phyloP scores from a whole-genome alignment of 2,888 invertebrate species.

The Emmelina monodactyla region DNA sequence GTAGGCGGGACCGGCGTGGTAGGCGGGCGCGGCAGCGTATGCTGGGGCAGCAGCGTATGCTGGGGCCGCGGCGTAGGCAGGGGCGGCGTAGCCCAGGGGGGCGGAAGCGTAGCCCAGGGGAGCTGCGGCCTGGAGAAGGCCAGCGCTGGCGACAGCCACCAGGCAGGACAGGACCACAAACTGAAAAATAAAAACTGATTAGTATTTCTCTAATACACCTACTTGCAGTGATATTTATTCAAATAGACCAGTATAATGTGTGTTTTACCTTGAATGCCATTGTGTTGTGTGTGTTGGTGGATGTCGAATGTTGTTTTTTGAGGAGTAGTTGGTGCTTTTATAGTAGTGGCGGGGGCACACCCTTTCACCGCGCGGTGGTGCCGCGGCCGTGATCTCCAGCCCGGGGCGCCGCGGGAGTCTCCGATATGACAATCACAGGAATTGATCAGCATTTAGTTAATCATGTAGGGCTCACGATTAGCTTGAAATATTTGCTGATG shows the following conservation, averaged over 20 bases:
- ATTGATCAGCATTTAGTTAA: too few species aligned
- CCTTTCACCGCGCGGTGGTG: conserved; percentile 45
- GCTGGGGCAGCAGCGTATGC: conserved; percentile 27
- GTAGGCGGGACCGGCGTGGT: conserved; percentile 30
- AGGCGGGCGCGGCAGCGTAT: conserved; percentile 19
- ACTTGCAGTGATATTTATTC: conserved; percentile 12
- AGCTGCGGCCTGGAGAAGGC: conserved; percentile 18
- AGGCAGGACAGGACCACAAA: conserved; percentile 24
- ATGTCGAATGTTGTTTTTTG: conserved; percentile 47
- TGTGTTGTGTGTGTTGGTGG: conserved; percentile 35
- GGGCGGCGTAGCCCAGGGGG: conserved; percentile 28
- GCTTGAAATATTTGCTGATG: too few species aligned
- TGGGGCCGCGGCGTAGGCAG: conserved; percentile 28
- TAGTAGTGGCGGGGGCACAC: conserved; percentile 43
- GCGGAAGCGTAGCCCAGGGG: conserved; percentile 40
- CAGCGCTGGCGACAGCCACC: conserved; percentile 22
- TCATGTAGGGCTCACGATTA: too few species aligned
- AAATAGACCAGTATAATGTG: conserved; percentile 4
- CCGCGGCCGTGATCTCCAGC: conserved; percentile 41
- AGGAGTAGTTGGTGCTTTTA: conserved; percentile 46
- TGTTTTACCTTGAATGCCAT: conserved; percentile 61
- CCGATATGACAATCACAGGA: not conserved
- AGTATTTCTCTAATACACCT: conserved; percentile 7
- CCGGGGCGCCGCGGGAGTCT: conserved; percentile 24
- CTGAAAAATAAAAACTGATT: conserved; percentile 18